These are phyloP conservation scores for Nymphalis polychloros DNA, from an alignment of 2,888 invertebrate species.

Conservation along the genomic window DNA sequence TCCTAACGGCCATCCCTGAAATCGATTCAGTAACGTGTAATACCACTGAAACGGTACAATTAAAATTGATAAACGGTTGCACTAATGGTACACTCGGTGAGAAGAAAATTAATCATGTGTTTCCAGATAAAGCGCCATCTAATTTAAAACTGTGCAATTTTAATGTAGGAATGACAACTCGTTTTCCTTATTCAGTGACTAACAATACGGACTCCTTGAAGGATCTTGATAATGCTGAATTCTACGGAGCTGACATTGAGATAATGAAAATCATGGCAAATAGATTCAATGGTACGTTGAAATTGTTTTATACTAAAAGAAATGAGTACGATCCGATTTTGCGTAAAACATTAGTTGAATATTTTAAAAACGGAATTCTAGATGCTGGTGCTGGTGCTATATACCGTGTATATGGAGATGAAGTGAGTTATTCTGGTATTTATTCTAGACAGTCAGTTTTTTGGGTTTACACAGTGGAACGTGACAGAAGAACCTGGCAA, in stretches of 20 bases:
- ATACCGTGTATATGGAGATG: constrained; percentile 59
- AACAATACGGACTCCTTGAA: constrained; percentile 45
- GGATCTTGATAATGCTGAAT: constrained; percentile 50
- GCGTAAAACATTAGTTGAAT: constrained; percentile 47
- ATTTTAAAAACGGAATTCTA: constrained; percentile 59
- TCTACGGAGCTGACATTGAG: constrained; percentile 58
- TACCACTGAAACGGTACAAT: constrained; percentile 36
- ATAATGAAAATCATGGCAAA: constrained; percentile 60
- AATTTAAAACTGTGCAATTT: constrained; percentile 61
- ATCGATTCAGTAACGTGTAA: constrained; percentile 52
- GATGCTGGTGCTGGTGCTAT: constrained; percentile 65
- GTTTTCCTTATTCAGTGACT: constrained; percentile 57
- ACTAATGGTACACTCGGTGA: constrained; percentile 44
- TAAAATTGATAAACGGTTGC: constrained; percentile 50
- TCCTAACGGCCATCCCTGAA: constrained; percentile 50
- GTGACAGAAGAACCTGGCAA: constrained; percentile 57
- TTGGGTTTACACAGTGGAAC: constrained; percentile 61
- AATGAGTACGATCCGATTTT: constrained; percentile 48
- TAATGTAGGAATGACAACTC: constrained; percentile 54
- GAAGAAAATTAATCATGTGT: constrained; percentile 36
- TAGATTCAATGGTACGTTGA: constrained; percentile 57
- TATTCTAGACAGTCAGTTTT: constrained; percentile 56
- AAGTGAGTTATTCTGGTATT: constrained; percentile 62
- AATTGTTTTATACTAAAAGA: constrained; percentile 51
- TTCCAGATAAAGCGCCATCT: constrained; percentile 49